Percentiles rank a stretch among this genome's conserved stretches.
These are phyloP conservation scores for Ifrita kowaldi DNA, from an alignment of 2,113 vertebrate genomes.

Conservation along the genomic window DNA sequence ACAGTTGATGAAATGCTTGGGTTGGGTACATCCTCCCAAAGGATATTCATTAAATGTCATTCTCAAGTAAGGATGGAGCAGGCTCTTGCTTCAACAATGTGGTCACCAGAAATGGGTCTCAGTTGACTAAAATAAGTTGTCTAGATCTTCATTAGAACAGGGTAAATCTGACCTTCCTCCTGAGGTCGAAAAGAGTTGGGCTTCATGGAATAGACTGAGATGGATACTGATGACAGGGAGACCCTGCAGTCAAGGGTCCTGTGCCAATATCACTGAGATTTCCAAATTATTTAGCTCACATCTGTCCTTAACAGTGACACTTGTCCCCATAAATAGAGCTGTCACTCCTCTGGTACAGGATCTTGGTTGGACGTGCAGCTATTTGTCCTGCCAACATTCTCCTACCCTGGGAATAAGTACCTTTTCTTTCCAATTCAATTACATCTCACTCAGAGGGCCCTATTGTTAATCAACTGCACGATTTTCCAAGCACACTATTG, in stretches of 20 bases:
- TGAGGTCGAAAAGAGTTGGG: fast-evolving
- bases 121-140: neutral
- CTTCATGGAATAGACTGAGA: neutral
- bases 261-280: neutral
- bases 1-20: neutral
- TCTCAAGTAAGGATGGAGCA: neutral
- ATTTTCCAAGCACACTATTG: neutral
- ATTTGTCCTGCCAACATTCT: neutral
- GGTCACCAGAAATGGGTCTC: neutral
- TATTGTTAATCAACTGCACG: neutral
- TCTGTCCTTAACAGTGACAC: neutral
- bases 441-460: neutral
- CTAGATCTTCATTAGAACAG: neutral
- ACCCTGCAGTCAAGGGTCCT: neutral
- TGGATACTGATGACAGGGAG: neutral
- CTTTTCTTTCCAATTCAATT: neutral
- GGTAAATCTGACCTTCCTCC: neutral
- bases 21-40: neutral
- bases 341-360: neutral
- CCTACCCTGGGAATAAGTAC: neutral
- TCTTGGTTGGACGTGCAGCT: neutral
- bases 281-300: neutral
- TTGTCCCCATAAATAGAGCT: neutral
- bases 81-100: neutral
- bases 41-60: neutral